Percentiles rank a stretch among this genome's conserved stretches.
phyloP scores from a whole-genome alignment of 2,888 invertebrate genomes.

The Latrodectus hesperus region DNA sequence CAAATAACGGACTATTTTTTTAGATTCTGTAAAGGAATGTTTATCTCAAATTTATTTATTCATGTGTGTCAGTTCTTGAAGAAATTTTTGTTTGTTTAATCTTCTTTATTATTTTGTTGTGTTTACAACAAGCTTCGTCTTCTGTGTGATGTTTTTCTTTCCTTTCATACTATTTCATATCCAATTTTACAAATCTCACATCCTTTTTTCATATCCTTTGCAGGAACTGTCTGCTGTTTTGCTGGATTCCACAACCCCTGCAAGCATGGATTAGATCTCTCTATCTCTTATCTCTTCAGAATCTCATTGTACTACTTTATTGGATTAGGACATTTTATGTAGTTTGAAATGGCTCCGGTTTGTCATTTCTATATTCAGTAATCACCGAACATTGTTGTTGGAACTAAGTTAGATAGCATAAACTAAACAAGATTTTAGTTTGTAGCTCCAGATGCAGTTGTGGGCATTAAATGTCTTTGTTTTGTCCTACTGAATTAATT shows the following conservation, averaged over 20 bases:
- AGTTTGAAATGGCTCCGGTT: neutral
- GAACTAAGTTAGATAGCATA: neutral
- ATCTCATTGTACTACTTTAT: constrained; percentile 62
- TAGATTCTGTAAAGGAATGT: too few species aligned
- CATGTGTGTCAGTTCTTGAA: neutral
- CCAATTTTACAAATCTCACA: neutral
- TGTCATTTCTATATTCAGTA: neutral
- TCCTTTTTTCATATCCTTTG: constrained; percentile 44
- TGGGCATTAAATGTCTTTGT: neutral
- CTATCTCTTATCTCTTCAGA: constrained; percentile 56
- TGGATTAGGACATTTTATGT: constrained; percentile 48
- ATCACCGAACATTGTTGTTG: too few species aligned
- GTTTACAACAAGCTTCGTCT: constrained; percentile 19
- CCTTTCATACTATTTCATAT: constrained; percentile 10
- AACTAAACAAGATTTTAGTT: neutral
- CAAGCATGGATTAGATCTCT: constrained; percentile 39
- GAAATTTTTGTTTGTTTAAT: neutral
- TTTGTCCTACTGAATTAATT: neutral
- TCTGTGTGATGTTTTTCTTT: constrained; percentile 30
- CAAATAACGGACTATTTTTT: too few species aligned
- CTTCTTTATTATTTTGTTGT: constrained; percentile 21
- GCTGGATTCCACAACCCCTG: constrained; percentile 59
- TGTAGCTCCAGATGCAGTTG: neutral
- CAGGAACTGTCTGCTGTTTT: constrained; percentile 53
- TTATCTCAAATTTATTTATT: neutral